Evolutionary conservation across 2,113 vertebrate species (phyloP).

Genomic region (Brachyistius frenatus): DNA sequence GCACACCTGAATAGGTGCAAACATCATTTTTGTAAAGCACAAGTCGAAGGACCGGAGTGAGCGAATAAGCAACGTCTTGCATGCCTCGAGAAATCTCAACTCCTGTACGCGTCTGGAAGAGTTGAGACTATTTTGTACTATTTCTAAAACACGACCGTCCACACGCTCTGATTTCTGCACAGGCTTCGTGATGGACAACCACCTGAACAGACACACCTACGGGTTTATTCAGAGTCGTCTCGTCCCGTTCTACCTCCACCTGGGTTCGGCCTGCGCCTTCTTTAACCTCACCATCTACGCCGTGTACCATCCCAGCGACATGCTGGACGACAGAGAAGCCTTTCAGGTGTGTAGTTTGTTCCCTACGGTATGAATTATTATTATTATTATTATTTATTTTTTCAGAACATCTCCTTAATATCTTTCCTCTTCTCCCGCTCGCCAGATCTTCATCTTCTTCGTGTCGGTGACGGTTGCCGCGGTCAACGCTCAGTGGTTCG

Average conservation of each 20-base stretch:
- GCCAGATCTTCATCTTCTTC: conserved; percentile 85
- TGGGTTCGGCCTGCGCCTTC: conserved; percentile 87
- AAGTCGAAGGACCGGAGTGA: too few species aligned
- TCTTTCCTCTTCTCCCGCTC: not conserved
- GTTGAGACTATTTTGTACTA: not conserved
- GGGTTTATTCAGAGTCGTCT: conserved; percentile 86
- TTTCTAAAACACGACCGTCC: too few species aligned
- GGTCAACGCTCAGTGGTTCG: conserved; percentile 88
- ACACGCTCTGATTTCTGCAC: conserved; percentile 10
- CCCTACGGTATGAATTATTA: not conserved
- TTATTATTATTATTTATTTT: too few species aligned
- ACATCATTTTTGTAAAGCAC: too few species aligned
- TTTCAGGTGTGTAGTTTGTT: conserved; percentile 78
- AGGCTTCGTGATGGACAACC: conserved; percentile 88
- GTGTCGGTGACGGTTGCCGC: conserved; percentile 84
- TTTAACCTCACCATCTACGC: conserved; percentile 87
- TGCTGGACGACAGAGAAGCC: conserved; percentile 79
- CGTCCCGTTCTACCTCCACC: conserved; percentile 88
- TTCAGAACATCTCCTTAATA: not conserved
- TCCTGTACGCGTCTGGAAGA: too few species aligned
- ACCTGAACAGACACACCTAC: conserved; percentile 86
- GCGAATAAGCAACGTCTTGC: too few species aligned
- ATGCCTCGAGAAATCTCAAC: too few species aligned
- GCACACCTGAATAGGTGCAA: too few species aligned
- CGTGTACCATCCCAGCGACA: conserved; percentile 83